phyloP scores from a whole-genome alignment of 2,797 vertebrate genomes.

The Gallinago nigripennis region DNA sequence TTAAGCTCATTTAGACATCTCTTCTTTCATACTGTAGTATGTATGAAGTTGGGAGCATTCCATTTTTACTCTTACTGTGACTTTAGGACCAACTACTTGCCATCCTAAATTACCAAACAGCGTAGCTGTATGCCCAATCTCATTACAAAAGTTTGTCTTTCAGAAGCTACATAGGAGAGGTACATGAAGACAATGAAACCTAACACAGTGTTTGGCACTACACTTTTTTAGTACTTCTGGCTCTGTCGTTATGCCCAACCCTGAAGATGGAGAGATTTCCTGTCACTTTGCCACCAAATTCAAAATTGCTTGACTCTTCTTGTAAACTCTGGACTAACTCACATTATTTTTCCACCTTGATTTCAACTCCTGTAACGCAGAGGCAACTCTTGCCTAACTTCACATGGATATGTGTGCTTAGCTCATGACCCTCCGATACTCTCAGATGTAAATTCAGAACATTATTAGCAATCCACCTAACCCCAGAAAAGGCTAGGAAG shows the following conservation, averaged over 20 bases:
- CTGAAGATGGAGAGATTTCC: background rate
- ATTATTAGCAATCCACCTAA: background rate
- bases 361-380: background rate
- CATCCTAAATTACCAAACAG: background rate
- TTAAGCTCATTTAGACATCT: background rate
- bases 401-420: background rate
- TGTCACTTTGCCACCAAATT: background rate
- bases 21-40: background rate
- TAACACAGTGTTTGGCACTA: fast-evolving
- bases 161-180: background rate
- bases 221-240: background rate
- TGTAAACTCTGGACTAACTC: background rate
- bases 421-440: background rate
- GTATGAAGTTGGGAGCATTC: background rate
- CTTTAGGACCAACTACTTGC: background rate
- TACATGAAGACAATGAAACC: background rate
- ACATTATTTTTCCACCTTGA: background rate
- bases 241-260: background rate
- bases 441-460: background rate
- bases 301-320: background rate
- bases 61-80: background rate
- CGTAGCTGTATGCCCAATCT: background rate
- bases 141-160: background rate
- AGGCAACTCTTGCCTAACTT: background rate
- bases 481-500: background rate